Base-by-base conservation (phyloP, 2,888 invertebrate genomes). In the Amiota minor region DNA sequence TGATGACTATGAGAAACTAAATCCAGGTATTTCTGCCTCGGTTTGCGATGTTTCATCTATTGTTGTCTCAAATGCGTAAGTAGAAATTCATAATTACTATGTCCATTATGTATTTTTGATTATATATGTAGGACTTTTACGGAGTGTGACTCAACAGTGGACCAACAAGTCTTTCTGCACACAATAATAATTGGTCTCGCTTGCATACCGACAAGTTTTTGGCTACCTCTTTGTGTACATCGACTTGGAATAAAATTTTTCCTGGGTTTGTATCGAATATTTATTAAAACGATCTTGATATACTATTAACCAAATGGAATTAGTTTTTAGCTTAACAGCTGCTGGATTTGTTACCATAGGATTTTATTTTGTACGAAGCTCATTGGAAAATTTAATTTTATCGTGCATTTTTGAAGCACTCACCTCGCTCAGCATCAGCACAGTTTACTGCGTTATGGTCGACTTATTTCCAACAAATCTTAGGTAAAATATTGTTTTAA, bases 401-500 rank as follows among this genome's bases (percentile, higher is more conserved):
- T 95, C 95, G 1, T 95, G 95, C 86, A 92, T 95, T 84, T 95
- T 95, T 88, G 95, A 95, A 89, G 95, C 95, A 1, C 90, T 95
- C 70, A 95, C 95, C 65, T 95, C 95, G 70, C 92, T 95, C 79
- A 94, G 94, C 80, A 95, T 95, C 88, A 94, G 95, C 90, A 92
- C 94, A 74, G 93, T 95, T 68, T 95, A 95, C 90, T 95, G 95
- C 88, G 94, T 95, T 65, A 93, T 95, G 89, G 95, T 95, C 76
- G 95, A 95, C 88, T 90, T 95, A 84, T 95, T 95, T 91, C 95
- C 95, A 81, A 95, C 95, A 75, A 95, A 95, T 90, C 92, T 95
- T 88, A 93, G 95, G 95, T 94, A 90, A n/a, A 53, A 35, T 23
- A 23, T 2, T 35, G 4, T 35, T 6, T 35, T n/a, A n/a, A n/a